These are phyloP conservation scores for Emydura subglobosa DNA, from an alignment of 2,113 vertebrate genomes.

Conservation along the genomic window DNA sequence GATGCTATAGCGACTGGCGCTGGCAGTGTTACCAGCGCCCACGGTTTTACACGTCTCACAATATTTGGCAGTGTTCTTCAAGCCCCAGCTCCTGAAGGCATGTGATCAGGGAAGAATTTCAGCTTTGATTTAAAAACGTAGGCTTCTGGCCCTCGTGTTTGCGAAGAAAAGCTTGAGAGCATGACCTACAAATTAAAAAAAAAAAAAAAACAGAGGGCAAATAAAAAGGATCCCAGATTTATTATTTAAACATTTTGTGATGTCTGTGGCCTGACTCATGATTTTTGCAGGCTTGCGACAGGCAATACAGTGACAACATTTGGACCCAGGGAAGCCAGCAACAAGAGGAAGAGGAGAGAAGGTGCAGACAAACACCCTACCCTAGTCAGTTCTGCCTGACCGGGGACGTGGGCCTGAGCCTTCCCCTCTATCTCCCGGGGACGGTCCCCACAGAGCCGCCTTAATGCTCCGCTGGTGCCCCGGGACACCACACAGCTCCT, in stretches of 20 bases:
- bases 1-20: not conserved
- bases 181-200: slow-evolving; percentile 31
- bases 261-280: slow-evolving; percentile 38
- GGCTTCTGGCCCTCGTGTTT: slow-evolving; percentile 54
- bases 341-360: not conserved
- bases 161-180: slow-evolving; percentile 27
- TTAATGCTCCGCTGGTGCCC: not conserved
- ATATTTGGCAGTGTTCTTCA: not conserved
- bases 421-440: not conserved
- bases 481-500: not conserved
- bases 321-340: not conserved
- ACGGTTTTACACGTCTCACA: not conserved
- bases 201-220: slow-evolving; percentile 45
- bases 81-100: not conserved
- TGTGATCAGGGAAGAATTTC: not conserved
- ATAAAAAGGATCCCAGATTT: not conserved
- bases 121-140: not conserved
- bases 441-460: not conserved
- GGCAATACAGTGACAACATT: not conserved
- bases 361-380: not conserved
- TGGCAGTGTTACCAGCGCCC: not conserved
- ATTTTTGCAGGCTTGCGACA: not conserved
- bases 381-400: no score
- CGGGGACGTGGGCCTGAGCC: not conserved
- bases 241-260: slow-evolving; percentile 63